A percentile compares a stretch with the other conserved stretches of the same genome.
phyloP scores from a whole-genome alignment of 2,888 invertebrate genomes.

The Drosophila dives region DNA sequence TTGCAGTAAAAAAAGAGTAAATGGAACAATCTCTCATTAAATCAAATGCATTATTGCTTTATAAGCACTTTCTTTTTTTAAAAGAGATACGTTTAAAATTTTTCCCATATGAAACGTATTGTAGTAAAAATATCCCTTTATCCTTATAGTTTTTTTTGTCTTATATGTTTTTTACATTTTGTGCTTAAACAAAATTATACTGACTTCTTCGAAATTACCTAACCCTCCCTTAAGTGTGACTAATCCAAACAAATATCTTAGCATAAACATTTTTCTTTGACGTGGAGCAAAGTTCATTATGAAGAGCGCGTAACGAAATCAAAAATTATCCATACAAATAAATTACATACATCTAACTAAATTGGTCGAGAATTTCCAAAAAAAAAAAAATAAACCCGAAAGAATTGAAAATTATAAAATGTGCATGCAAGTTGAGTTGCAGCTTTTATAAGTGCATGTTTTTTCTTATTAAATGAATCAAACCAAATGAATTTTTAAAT shows the following conservation, averaged over 20 bases:
- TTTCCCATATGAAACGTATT: not conserved
- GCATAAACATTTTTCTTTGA: conserved; percentile 65
- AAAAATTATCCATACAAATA: conserved; percentile 13
- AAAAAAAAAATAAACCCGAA: conserved; percentile 18
- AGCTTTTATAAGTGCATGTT: conserved; percentile 54
- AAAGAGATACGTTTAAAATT: not conserved
- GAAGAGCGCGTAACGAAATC: conserved; percentile 63
- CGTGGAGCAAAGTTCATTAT: conserved; percentile 77
- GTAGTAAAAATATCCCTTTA: not conserved
- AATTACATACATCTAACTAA: conserved; percentile 11
- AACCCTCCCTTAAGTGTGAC: conserved; percentile 62
- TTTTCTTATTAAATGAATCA: conserved; percentile 35
- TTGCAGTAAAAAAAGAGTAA: conserved; percentile 11
- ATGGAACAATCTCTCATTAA: conserved; percentile 4
- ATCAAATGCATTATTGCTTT: conserved; percentile 17
- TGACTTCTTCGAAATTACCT: conserved; percentile 42
- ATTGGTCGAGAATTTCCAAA: conserved; percentile 45
- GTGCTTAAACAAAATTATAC: conserved; percentile 49
- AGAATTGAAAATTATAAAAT: conserved; percentile 15
- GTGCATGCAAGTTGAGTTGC: conserved; percentile 48
- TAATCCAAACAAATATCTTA: conserved; percentile 56
- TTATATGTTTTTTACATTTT: conserved; percentile 25
- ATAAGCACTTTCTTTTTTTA: not conserved
- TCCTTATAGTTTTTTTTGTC: conserved; percentile 11
- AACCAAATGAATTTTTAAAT: conserved; percentile 38